Evolutionary conservation across 2,797 vertebrate genomes (phyloP).

Genomic region (Tolypeutes matacus): DNA sequence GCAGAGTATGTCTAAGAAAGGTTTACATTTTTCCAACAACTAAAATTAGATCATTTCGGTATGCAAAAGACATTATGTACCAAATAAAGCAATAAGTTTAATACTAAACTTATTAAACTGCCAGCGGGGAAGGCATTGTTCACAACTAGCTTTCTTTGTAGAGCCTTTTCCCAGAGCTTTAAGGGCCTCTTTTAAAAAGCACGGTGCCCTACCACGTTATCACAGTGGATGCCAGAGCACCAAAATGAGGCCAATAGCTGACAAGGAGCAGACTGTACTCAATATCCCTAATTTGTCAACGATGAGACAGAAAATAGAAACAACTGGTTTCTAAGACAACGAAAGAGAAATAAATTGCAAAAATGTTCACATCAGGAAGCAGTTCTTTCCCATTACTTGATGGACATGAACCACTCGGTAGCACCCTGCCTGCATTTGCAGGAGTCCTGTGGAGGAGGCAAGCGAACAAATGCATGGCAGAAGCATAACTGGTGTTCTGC

Average conservation of each 20-base stretch:
- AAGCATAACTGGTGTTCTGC: neutral
- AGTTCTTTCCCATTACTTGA: neutral
- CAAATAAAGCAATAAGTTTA: slow-evolving; percentile 62
- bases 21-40: slow-evolving; percentile 62
- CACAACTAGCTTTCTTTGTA: neutral
- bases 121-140: neutral
- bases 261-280: neutral
- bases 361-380: neutral
- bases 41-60: slow-evolving; percentile 60
- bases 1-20: slow-evolving; percentile 45
- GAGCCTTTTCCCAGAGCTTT: neutral
- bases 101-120: slow-evolving; percentile 13
- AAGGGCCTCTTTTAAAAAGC: neutral
- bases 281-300: slow-evolving; percentile 34
- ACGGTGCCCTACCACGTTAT: neutral
- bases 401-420: neutral
- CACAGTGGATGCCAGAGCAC: neutral
- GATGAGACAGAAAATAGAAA: slow-evolving; percentile 34
- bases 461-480: neutral
- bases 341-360: slow-evolving; percentile 1
- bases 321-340: neutral
- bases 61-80: slow-evolving; percentile 28
- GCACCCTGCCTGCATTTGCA: neutral
- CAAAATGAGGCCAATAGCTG: neutral
- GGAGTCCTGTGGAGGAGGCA: neutral